Percentiles rank a stretch among this genome's conserved stretches.
Evolutionary conservation across 2,888 invertebrate genomes (phyloP).

Genomic region (Dusona sp.): DNA sequence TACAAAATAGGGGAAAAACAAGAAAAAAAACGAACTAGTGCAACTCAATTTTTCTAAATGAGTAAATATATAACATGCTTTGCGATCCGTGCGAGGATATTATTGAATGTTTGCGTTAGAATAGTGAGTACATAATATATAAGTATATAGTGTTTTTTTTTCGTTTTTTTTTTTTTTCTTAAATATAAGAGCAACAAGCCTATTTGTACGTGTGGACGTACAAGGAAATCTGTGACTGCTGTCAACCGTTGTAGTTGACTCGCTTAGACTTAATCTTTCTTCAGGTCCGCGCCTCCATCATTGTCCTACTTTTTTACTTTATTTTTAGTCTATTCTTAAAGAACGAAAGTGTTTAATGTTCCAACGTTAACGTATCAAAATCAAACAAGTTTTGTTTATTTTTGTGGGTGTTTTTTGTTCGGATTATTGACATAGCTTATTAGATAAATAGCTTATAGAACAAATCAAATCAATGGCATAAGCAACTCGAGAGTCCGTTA

Average conservation of each 20-base stretch:
- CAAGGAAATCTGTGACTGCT: constrained; percentile 50
- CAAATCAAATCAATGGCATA: constrained; percentile 58
- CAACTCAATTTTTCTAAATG: constrained; percentile 54
- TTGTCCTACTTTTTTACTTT: constrained; percentile 24
- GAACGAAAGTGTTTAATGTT: constrained; percentile 1
- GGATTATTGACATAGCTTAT: constrained; percentile 55
- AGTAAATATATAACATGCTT: constrained; percentile 28
- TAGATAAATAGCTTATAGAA: constrained; percentile 53
- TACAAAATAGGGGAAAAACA: constrained; percentile 71
- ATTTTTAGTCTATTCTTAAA: constrained; percentile 10
- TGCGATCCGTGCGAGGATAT: constrained; percentile 27
- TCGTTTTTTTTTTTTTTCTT: constrained; percentile 20
- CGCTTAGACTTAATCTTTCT: constrained; percentile 36
- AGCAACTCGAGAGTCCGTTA: constrained; percentile 67
- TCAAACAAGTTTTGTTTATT: constrained; percentile 44
- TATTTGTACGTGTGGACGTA: constrained; percentile 20
- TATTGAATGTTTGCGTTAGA: constrained; percentile 49
- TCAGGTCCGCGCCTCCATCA: background rate
- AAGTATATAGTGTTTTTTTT: constrained; percentile 17
- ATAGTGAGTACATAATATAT: constrained; percentile 43
- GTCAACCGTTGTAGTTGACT: constrained; percentile 25
- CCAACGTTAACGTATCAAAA: constrained; percentile 9
- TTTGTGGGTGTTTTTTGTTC: constrained; percentile 47
- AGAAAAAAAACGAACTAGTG: constrained; percentile 65
- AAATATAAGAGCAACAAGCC: constrained; percentile 6